Conservation (phyloP, 2,113 vertebrate genomes). For the Camelus dromedarius region DNA sequence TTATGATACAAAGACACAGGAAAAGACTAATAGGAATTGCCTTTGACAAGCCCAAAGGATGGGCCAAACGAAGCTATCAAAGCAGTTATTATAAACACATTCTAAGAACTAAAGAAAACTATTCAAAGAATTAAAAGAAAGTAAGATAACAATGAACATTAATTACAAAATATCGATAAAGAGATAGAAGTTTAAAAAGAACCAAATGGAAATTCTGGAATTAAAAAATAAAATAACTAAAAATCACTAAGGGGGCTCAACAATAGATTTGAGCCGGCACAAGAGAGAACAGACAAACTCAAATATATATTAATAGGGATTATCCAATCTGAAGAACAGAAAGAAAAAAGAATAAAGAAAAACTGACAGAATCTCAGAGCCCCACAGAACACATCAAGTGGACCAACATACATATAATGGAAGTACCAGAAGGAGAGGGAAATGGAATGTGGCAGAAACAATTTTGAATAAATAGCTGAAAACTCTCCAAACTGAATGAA, state of each 20-base stretch:
- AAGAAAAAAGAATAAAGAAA: neutral
- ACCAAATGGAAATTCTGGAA: neutral
- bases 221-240: too few relatives aligned
- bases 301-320: neutral
- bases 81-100: neutral
- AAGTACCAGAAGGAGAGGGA: neutral
- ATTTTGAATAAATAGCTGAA: neutral
- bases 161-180: neutral
- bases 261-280: neutral
- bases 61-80: neutral
- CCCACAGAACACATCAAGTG: neutral
- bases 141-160: neutral
- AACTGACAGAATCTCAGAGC: neutral
- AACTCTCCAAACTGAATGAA: neutral
- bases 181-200: neutral
- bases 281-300: neutral
- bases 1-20: neutral
- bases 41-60: neutral
- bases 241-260: too few relatives aligned
- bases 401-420: neutral
- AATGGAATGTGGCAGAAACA: neutral
- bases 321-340: neutral
- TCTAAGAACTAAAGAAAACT: neutral
- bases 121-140: neutral
- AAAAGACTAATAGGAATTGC: neutral